Evolutionary conservation across 2,888 invertebrate genomes (phyloP).

Genomic region (Agonopterix arenella): DNA sequence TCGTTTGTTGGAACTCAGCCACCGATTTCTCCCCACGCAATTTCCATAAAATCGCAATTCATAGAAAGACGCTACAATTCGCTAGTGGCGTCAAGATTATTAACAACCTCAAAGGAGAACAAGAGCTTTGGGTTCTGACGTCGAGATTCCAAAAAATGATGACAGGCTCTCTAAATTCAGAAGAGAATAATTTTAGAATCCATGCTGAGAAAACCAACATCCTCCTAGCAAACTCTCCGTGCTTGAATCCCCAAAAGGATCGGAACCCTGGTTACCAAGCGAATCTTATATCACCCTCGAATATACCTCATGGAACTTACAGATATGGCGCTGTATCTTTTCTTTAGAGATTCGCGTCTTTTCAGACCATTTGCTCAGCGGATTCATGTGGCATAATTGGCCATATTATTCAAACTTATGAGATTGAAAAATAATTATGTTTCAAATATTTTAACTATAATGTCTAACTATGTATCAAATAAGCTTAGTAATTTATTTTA

Average conservation of each 20-base stretch:
- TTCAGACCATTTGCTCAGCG: conserved; percentile 36
- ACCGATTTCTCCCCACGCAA: conserved; percentile 72
- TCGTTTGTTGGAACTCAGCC: conserved; percentile 85
- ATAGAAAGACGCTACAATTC: conserved; percentile 82
- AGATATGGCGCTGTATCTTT: conserved; percentile 58
- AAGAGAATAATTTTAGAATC: conserved; percentile 82
- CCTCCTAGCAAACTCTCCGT: conserved; percentile 75
- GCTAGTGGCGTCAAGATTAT: conserved; percentile 84
- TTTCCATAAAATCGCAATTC: conserved; percentile 75
- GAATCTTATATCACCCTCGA: conserved; percentile 30
- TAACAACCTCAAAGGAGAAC: conserved; percentile 68
- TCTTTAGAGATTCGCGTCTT: conserved; percentile 53
- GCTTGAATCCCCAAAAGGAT: conserved; percentile 52
- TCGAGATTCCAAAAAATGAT: conserved; percentile 83
- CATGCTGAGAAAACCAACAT: conserved; percentile 78
- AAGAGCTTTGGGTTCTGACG: conserved; percentile 82
- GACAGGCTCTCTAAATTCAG: conserved; percentile 69
- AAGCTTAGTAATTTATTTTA: conserved; percentile 4
- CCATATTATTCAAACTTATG: conserved; percentile 46
- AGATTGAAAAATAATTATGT: too few species aligned
- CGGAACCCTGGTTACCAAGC: conserved; percentile 44
- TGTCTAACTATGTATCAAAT: conserved; percentile 1
- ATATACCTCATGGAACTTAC: conserved; percentile 22
- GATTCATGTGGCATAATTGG: conserved; percentile 40
- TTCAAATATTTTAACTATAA: too few species aligned